Evolutionary conservation across 2,113 vertebrate genomes (phyloP), one percentile per base, ranked within the genome.

Genomic region (Sander lucioperca): DNA sequence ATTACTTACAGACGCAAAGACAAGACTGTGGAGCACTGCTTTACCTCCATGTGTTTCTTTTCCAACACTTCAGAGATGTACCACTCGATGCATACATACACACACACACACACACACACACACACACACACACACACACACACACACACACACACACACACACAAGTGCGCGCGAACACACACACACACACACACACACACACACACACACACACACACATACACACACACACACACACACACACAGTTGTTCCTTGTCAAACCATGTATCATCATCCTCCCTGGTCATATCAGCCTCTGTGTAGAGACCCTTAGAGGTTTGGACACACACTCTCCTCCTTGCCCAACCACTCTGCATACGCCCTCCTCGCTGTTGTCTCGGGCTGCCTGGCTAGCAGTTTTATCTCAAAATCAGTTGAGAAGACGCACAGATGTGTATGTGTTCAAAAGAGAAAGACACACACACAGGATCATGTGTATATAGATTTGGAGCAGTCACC

Each of bases 1-100:
- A 87, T 93, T 89, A 91, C 92, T 89, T 93, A 86, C 79, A 91
- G 80, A 91, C 86, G 85, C 90, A 93, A 94, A 93, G 93, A 89
- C 77, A 61, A 93, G 84, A 89, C 90, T 92, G 77, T 91, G 92
- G 91, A 94, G 86, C 93, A 77, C 88, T 85, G 82, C 84, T 94
- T 92, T 89, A 88, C 74, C 75, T 80, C 86, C 86, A 65, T 71
- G 83, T 89, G 88, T 91, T 92, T 77, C 79, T 79, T 89, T 85
- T 74, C 56, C 80, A 63, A 87, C 83, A 80, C 86, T 86, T 87
- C 84, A 89, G 84, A 91, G 83, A 89, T 87, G 83, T 78, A 90
- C 92, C 89, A 93, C 91, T 91, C 82, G 30, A 84, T 71, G 79
- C 84, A 74, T 82, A 90, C 81, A 89, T 80, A 67, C 88, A 54